These are phyloP conservation scores for Barypeithes pellucidus DNA, from an alignment of 2,888 invertebrate genomes.

Conservation along the genomic window DNA sequence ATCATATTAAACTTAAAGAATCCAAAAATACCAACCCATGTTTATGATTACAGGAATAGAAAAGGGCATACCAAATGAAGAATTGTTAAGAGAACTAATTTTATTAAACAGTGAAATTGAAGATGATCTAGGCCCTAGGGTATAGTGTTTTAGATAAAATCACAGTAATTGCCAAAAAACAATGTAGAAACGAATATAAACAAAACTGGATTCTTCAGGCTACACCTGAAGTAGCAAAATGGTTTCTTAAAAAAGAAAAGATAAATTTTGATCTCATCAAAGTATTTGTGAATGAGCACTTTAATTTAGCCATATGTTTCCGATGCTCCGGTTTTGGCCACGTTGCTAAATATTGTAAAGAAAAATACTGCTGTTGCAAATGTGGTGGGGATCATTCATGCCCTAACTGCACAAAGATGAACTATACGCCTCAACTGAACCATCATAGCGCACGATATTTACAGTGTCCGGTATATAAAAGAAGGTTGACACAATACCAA, in stretches of 20 bases:
- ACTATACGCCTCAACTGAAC: neutral
- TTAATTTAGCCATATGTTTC: slow-evolving; percentile 29
- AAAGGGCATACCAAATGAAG: slow-evolving; percentile 9
- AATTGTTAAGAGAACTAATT: slow-evolving; percentile 19
- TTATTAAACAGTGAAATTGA: slow-evolving; percentile 13
- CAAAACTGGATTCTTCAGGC: slow-evolving; percentile 35
- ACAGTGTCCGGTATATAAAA: neutral
- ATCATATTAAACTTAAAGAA: too few species aligned
- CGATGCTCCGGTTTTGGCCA: slow-evolving; percentile 8
- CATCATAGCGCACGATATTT: neutral
- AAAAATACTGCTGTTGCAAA: neutral
- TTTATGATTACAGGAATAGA: slow-evolving; percentile 24
- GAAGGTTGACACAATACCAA: too few species aligned
- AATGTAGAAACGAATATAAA: slow-evolving; percentile 10
- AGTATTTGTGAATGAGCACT: slow-evolving; percentile 23
- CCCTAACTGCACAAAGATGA: neutral
- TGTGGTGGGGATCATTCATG: neutral
- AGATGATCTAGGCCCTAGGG: neutral
- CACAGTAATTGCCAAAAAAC: slow-evolving; percentile 7
- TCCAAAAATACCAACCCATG: too few species aligned
- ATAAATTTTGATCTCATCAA: slow-evolving; percentile 28
- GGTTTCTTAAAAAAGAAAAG: slow-evolving; percentile 26
- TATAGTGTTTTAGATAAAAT: slow-evolving; percentile 8
- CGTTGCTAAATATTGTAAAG: neutral
- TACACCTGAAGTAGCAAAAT: slow-evolving; percentile 13